Conservation (phyloP, 2,888 invertebrate species). For the Sialis lutaria region DNA sequence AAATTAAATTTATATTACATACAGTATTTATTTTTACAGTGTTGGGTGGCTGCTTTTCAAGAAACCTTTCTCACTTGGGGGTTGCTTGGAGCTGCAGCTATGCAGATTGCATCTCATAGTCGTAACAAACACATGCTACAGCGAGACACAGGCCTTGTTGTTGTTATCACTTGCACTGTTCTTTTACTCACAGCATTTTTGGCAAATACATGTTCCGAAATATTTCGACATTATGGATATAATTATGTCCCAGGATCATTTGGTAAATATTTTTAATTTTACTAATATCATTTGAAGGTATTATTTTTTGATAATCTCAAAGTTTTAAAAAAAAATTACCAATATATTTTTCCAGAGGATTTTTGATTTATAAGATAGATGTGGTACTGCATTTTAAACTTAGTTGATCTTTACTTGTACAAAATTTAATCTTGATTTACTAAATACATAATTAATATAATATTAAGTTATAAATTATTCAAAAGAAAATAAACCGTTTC, state of each 20-base stretch:
- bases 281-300: no score
- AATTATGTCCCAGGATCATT: constrained; percentile 68
- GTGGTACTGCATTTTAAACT: background rate
- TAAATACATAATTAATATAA: no score
- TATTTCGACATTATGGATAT: constrained; percentile 56
- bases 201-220: constrained; percentile 67
- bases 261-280: constrained; percentile 37
- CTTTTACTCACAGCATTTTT: constrained; percentile 59
- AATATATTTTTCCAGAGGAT: no score
- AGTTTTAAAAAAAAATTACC: no score
- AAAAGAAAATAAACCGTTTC: no score
- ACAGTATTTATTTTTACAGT: constrained; percentile 28
- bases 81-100: constrained; percentile 58
- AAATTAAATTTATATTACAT: background rate
- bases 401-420: background rate
- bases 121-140: constrained; percentile 44
- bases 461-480: no score
- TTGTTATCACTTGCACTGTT: constrained; percentile 55
- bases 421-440: no score
- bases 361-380: no score
- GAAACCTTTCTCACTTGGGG: constrained; percentile 85
- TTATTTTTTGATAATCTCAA: no score
- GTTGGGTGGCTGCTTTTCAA: constrained; percentile 79
- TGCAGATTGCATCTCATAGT: constrained; percentile 65
- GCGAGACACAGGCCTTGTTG: constrained; percentile 47